phyloP scores from a whole-genome alignment of 1,140 invertebrate species.

The Diabrotica virgifera region DNA sequence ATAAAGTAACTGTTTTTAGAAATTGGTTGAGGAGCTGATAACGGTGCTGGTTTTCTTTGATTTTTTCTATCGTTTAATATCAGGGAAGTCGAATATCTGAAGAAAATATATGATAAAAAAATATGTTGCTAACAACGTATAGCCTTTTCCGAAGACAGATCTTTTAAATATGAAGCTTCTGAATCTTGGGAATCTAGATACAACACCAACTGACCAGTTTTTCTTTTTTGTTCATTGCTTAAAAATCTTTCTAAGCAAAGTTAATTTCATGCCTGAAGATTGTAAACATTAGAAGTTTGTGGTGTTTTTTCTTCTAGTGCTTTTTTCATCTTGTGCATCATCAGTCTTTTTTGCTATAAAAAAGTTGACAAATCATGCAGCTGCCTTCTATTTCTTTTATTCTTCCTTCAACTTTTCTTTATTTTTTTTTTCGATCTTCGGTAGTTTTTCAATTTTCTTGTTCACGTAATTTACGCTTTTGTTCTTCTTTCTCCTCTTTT shows the following conservation, averaged over 20 bases:
- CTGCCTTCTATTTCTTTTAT: slow-evolving; percentile 70
- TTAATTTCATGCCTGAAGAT: slow-evolving; percentile 82
- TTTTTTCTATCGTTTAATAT: too few species aligned
- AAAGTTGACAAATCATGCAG: slow-evolving; percentile 74
- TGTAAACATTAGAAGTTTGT: slow-evolving; percentile 55
- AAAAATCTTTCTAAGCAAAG: slow-evolving; percentile 61
- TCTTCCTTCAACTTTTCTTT: slow-evolving; percentile 58
- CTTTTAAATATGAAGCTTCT: slow-evolving; percentile 57
- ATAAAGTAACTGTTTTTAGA: too few species aligned
- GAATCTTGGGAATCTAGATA: slow-evolving; percentile 48
- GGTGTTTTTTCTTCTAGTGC: slow-evolving; percentile 41
- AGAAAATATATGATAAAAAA: too few species aligned
- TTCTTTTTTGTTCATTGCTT: slow-evolving; percentile 50
- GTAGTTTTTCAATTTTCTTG: slow-evolving; percentile 53
- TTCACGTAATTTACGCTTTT: slow-evolving; percentile 47
- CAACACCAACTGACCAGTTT: slow-evolving; percentile 57
- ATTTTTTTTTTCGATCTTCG: slow-evolving; percentile 60
- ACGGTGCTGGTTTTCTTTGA: too few species aligned
- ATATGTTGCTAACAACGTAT: slow-evolving; percentile 38
- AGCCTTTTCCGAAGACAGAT: slow-evolving; percentile 55
- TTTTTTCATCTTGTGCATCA: slow-evolving; percentile 23
- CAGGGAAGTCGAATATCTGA: too few species aligned
- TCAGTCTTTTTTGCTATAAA: slow-evolving; percentile 68
- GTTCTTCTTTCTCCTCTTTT: slow-evolving; percentile 47
- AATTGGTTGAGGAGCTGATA: too few species aligned